Evolutionary conservation across 2,113 vertebrate genomes (phyloP).

Genomic region (Meriones unguiculatus): DNA sequence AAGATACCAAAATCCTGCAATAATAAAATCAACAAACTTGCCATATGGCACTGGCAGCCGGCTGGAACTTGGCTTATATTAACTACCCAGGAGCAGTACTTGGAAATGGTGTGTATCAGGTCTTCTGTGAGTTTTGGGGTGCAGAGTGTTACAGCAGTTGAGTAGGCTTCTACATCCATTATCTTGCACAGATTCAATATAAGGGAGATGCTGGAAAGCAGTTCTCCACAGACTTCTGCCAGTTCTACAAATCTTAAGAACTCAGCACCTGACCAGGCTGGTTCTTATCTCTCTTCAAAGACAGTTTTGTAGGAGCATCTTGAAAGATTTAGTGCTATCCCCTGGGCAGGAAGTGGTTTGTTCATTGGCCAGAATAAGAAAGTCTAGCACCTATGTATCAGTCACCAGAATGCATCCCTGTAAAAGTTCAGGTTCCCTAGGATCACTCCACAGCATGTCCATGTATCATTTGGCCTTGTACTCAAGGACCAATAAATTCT

Average conservation of each 20-base stretch:
- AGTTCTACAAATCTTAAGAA: not conserved
- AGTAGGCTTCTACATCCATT: not conserved
- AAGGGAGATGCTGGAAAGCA: not conserved
- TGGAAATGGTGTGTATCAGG: not conserved
- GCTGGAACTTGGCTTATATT: conserved; percentile 14
- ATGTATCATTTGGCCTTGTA: not conserved
- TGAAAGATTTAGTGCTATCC: not conserved
- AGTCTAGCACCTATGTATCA: not conserved
- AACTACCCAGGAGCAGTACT: not conserved
- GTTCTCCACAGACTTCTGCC: not conserved
- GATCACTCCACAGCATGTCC: not conserved
- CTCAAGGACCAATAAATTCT: not conserved
- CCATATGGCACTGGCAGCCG: not conserved
- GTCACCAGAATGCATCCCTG: not conserved
- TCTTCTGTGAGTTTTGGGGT: not conserved
- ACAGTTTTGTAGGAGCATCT: not conserved
- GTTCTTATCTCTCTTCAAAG: not conserved
- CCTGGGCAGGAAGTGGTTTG: not conserved
- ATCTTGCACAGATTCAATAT: not conserved
- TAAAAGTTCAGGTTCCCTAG: not conserved
- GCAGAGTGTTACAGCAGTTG: not conserved
- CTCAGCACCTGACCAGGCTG: not conserved
- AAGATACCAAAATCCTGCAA: conserved; percentile 3
- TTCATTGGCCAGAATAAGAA: not conserved
- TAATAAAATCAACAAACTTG: not conserved